phyloP scores from a whole-genome alignment of 2,888 invertebrate genomes.

The Ectobius pallidus region DNA sequence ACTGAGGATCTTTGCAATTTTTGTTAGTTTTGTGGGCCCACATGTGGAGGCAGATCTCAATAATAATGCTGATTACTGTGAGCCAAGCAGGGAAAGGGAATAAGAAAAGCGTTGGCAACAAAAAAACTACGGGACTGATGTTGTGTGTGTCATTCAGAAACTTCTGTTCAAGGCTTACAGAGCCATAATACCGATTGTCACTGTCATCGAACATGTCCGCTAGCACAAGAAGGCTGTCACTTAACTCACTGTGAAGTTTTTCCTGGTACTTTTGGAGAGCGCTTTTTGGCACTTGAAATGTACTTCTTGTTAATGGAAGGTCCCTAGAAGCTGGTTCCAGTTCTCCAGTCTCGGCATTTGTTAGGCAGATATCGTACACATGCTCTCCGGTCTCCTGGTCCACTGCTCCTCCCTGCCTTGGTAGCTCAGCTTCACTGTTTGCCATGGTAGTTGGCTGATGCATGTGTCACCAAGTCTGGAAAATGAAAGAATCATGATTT shows the following conservation, averaged over 20 bases:
- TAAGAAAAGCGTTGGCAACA: slow-evolving; percentile 2
- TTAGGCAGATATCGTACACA: background rate
- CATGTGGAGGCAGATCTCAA: slow-evolving; percentile 20
- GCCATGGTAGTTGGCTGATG: background rate
- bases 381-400: slow-evolving; percentile 18
- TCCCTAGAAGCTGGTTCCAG: slow-evolving; percentile 1
- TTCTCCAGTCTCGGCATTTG: slow-evolving; percentile 23
- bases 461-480: background rate
- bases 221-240: background rate
- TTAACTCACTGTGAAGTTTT: background rate
- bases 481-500: no score
- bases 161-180: background rate
- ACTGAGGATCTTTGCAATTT: background rate
- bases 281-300: slow-evolving; percentile 19
- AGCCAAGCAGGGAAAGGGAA: slow-evolving; percentile 6
- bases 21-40: slow-evolving; percentile 16
- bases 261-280: slow-evolving; percentile 1
- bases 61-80: slow-evolving; percentile 17
- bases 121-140: background rate
- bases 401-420: background rate
- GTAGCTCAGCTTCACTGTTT: background rate
- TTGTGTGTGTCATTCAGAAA: background rate
- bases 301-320: background rate
- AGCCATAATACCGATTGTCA: background rate
- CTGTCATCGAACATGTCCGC: background rate